A percentile compares a stretch with the other conserved stretches of the same genome.
These are phyloP conservation scores for Malthinus seriepunctatus DNA, from an alignment of 2,888 invertebrate genomes.

Conservation along the genomic window DNA sequence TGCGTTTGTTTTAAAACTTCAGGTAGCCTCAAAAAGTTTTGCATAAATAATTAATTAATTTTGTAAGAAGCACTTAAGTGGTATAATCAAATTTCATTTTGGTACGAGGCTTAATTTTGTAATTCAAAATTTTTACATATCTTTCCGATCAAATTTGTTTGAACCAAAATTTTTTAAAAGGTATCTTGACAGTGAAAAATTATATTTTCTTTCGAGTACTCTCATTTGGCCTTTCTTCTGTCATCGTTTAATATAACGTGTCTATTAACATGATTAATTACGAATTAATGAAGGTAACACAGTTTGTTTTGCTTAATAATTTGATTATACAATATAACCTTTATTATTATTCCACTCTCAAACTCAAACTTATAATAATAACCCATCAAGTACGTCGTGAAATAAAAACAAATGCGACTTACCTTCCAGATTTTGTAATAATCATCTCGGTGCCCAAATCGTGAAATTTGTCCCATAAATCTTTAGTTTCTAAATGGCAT, in stretches of 20 bases:
- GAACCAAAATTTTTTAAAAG: neutral
- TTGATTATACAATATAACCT: too few species aligned
- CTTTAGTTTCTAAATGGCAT: slow-evolving; percentile 79
- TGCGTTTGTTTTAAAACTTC: too few species aligned
- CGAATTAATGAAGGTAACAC: neutral
- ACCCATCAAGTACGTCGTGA: too few species aligned
- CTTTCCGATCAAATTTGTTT: neutral
- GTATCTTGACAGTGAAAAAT: neutral
- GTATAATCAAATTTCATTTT: too few species aligned
- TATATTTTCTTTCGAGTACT: neutral
- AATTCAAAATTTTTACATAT: too few species aligned
- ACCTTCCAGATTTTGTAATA: slow-evolving; percentile 84
- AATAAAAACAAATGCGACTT: slow-evolving; percentile 41
- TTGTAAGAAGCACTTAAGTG: too few species aligned
- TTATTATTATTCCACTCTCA: too few species aligned
- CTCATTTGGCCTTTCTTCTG: neutral
- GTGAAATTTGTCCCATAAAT: slow-evolving; percentile 81
- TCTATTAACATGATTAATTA: slow-evolving; percentile 1
- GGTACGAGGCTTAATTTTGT: too few species aligned
- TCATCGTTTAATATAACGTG: neutral
- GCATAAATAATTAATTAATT: too few species aligned
- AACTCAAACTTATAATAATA: too few species aligned
- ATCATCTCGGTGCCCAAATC: slow-evolving; percentile 83
- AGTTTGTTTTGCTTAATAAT: neutral
- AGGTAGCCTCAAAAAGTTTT: too few species aligned